A percentile compares a stretch with the other conserved stretches of the same genome.
These are phyloP conservation scores for Melozone crissalis DNA, from an alignment of 2,113 vertebrate species.

Conservation along the genomic window DNA sequence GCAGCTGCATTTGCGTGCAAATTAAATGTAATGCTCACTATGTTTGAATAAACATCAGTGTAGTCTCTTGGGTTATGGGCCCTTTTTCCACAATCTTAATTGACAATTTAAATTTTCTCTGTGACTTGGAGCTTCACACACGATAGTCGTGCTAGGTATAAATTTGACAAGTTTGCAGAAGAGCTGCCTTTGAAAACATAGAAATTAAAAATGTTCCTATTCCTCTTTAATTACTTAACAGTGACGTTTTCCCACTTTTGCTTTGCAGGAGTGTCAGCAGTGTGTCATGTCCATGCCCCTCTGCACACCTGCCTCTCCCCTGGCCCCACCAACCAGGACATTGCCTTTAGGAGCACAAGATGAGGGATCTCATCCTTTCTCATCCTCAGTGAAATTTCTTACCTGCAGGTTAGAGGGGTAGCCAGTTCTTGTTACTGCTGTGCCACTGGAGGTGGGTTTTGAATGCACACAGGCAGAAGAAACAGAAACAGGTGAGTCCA, in stretches of 20 bases:
- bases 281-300: no score
- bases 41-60: background rate
- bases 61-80: background rate
- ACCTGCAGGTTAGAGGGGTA: background rate
- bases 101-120: background rate
- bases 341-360: background rate
- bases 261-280: background rate
- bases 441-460: background rate
- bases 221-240: background rate
- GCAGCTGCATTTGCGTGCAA: background rate
- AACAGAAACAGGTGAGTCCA: background rate
- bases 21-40: background rate
- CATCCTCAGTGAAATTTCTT: background rate
- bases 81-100: background rate
- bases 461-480: background rate
- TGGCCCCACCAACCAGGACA: background rate
- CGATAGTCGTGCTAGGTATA: fast-evolving
- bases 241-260: background rate
- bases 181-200: background rate
- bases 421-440: background rate
- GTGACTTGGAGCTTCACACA: background rate
- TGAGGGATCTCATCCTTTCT: background rate
- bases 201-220: background rate
- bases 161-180: background rate
- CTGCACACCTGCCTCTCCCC: background rate